Evolutionary conservation across 2,113 vertebrate species (phyloP).

Genomic region (Bujurquina vittata): DNA sequence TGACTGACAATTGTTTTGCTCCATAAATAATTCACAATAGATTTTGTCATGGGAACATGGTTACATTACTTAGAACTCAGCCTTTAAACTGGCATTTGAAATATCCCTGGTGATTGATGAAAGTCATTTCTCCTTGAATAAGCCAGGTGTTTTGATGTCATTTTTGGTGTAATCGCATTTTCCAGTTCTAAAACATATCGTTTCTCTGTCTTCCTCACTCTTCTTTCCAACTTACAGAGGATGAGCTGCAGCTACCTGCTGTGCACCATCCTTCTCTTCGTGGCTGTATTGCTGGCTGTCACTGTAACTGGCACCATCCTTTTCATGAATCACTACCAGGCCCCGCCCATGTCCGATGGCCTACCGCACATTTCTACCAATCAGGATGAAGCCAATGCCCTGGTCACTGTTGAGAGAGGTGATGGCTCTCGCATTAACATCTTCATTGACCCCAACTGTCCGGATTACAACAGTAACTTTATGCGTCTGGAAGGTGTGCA

Average conservation of each 20-base stretch:
- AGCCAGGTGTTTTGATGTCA: conserved; percentile 1
- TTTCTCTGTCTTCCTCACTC: conserved; percentile 11
- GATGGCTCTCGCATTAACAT: conserved; percentile 96
- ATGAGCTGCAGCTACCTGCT: conserved; percentile 91
- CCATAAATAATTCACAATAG: conserved; percentile 46
- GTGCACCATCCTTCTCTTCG: conserved; percentile 91
- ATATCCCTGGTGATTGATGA: conserved; percentile 36
- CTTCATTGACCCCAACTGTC: conserved; percentile 98
- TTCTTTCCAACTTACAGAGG: conserved; percentile 77
- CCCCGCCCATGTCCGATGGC: conserved; percentile 82
- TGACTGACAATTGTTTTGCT: conserved; percentile 12
- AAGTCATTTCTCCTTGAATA: conserved; percentile 26
- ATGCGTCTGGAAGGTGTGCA: conserved; percentile 90
- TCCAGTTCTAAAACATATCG: conserved; percentile 19
- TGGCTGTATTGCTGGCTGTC: conserved; percentile 90
- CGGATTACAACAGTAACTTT: conserved; percentile 86
- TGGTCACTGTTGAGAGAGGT: conserved; percentile 93
- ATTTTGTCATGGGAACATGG: conserved; percentile 36
- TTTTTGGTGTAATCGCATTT: conserved; percentile 8
- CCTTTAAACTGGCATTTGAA: conserved; percentile 11
- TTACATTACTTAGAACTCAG: conserved; percentile 17
- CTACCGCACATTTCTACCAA: conserved; percentile 92
- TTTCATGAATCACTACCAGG: conserved; percentile 93
- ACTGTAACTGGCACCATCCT: conserved; percentile 91
- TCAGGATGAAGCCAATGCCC: conserved; percentile 89